Evolutionary conservation across 2,797 vertebrate species (phyloP).

Genomic region (Sus cebifrons): DNA sequence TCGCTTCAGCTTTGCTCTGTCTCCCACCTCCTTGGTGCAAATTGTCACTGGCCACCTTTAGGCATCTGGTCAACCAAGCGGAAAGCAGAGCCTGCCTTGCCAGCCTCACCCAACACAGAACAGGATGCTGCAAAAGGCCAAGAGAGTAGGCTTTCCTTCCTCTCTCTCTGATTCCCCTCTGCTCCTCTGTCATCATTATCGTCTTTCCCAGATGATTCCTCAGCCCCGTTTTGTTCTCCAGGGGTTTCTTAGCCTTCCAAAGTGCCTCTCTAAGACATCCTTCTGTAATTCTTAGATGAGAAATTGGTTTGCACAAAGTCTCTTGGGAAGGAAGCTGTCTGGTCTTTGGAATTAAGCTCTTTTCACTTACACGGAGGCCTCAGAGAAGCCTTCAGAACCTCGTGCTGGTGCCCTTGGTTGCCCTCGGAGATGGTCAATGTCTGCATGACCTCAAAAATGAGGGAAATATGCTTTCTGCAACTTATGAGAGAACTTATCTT

Average conservation of each 20-base stretch:
- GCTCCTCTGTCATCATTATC: background rate
- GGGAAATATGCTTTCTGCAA: background rate
- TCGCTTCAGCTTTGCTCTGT: background rate
- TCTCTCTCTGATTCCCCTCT: background rate
- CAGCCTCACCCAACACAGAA: background rate
- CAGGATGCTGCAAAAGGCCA: background rate
- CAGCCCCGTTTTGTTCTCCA: background rate
- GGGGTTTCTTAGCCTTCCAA: constrained; percentile 7
- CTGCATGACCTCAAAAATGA: background rate
- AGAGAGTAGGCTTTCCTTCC: background rate
- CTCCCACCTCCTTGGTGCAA: background rate
- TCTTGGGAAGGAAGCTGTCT: background rate
- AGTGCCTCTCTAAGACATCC: background rate
- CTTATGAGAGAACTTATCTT: background rate
- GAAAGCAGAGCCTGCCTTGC: background rate
- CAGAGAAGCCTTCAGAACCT: background rate
- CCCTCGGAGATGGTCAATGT: background rate
- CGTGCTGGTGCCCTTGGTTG: background rate
- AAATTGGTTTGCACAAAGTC: background rate
- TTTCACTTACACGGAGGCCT: background rate
- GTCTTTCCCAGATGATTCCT: background rate
- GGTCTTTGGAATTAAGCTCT: constrained; percentile 4
- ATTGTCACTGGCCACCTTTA: background rate
- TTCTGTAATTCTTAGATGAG: background rate
- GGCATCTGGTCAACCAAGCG: background rate